Evolutionary conservation across 2,888 invertebrate genomes (phyloP), one percentile per base, ranked within the genome.

Genomic region (Epirrita christyi): DNA sequence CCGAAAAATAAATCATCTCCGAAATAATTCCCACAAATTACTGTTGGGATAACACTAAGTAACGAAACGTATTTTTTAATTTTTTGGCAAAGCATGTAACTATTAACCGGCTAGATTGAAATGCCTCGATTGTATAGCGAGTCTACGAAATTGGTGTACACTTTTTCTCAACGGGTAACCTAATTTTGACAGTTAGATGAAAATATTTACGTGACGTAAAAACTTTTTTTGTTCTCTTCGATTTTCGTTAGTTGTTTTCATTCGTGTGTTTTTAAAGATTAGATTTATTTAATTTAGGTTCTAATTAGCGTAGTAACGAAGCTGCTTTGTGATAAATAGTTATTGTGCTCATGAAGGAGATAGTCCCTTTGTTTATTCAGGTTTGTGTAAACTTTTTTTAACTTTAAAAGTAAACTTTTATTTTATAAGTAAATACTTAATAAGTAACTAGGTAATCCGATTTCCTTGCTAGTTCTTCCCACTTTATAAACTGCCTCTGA

Each of bases 181-280:
- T 71, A 78, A 76, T 81, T 86, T 89, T 89, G 89, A 89, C 88
- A 89, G 85, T 80, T 85, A 73, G 50, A 77, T 79, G 78, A 82
- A 85, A 84, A 83, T 85, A 83, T 82, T 84, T 84, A 83, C 74
- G 76, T 81, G 77, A 75, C 74, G 75, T 81, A 78, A 63, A 67
- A 67, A 55, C 64, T 68, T 67, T 66, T 59, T 36, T 61, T 58
- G 55, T 60, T 58, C 21, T 1, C 43, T 46, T 40, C 41, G 34
- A 55, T 47, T 57, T 56, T 34, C 28, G 15, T 54, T 42, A 21
- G 21, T 37, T 34, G 10, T 32, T 55, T 55, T 37, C 47, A n/a
- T n/a, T n/a, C n/a, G n/a, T n/a, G n/a, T 54, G 43, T 45, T 48
- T 49, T 51, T 52, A 29, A 46, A 44, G 27, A 14, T 9, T 21